Percentiles rank a stretch among this genome's conserved stretches.
Conservation (phyloP, 2,797 vertebrate species). For the Acestrorhynchus altus region DNA sequence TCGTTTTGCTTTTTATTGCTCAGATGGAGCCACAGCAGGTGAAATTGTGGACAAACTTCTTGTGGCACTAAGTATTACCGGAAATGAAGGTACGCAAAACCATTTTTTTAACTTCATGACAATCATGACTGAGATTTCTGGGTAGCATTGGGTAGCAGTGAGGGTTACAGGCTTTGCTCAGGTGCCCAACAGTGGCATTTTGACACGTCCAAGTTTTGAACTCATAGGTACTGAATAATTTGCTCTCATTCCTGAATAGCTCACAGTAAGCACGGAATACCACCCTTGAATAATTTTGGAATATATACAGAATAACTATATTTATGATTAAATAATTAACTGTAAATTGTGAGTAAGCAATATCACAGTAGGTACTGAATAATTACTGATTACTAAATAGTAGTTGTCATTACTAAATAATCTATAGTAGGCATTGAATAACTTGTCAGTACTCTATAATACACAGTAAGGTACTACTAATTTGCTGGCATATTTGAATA, state of each 20-base stretch:
- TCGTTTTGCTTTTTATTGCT: not conserved
- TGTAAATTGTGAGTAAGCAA: no score
- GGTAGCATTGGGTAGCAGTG: no score
- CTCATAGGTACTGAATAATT: no score
- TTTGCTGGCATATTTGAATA: not conserved
- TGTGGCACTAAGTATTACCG: conserved; percentile 64
- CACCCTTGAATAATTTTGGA: no score
- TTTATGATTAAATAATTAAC: no score
- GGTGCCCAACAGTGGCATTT: no score
- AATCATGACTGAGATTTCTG: no score
- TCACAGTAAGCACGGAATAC: not conserved
- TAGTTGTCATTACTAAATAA: not conserved
- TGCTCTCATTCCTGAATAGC: no score
- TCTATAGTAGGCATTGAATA: not conserved
- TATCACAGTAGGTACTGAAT: not conserved
- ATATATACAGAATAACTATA: no score
- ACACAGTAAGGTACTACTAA: not conserved
- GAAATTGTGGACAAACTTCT: conserved; percentile 72
- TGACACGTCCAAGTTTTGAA: no score
- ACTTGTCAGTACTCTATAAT: not conserved
- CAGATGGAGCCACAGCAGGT: not conserved
- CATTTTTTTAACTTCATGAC: no score
- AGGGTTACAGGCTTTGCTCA: no score
- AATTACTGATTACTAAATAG: not conserved
- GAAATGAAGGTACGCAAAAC: conserved; percentile 63